Percentiles rank a stretch among this genome's conserved stretches.
phyloP scores from a whole-genome alignment of 2,113 vertebrate genomes.

The Recurvirostra avosetta region DNA sequence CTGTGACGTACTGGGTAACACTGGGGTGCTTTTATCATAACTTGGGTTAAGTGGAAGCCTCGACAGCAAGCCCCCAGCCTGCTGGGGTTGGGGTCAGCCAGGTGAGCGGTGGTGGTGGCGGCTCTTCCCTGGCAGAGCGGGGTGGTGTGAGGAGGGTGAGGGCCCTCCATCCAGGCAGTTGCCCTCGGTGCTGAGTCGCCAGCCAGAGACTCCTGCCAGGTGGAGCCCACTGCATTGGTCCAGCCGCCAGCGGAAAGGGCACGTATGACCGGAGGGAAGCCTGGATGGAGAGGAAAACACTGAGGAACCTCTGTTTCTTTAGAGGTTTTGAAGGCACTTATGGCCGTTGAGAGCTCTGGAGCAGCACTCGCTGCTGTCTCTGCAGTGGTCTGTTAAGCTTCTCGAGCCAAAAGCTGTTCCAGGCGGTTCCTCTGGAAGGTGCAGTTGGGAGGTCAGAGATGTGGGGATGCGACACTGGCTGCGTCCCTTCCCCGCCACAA shows the following conservation, averaged over 20 bases:
- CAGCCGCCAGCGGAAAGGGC: neutral
- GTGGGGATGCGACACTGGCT: neutral
- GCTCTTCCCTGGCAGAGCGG: neutral
- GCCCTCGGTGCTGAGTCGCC: neutral
- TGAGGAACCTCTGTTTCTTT: neutral
- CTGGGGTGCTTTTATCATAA: too few relatives aligned
- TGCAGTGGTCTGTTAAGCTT: too few relatives aligned
- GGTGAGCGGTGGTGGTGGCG: neutral
- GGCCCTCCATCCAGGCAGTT: neutral
- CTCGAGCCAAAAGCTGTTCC: neutral
- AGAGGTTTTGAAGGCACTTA: neutral
- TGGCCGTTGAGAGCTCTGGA: neutral
- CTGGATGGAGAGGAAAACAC: neutral
- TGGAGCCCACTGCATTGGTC: neutral
- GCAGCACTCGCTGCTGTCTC: neutral
- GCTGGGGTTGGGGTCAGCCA: neutral
- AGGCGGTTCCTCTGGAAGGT: neutral
- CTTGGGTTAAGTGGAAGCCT: neutral
- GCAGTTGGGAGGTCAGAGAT: neutral
- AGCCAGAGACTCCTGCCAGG: neutral
- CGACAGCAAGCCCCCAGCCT: neutral
- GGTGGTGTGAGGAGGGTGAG: neutral
- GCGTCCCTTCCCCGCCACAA: neutral
- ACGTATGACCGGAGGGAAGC: neutral
- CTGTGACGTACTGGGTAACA: too few relatives aligned